Evolutionary conservation across 2,797 vertebrate species (phyloP), one percentile per base, ranked within the genome.

Genomic region (Hoplostethus mediterraneus): DNA sequence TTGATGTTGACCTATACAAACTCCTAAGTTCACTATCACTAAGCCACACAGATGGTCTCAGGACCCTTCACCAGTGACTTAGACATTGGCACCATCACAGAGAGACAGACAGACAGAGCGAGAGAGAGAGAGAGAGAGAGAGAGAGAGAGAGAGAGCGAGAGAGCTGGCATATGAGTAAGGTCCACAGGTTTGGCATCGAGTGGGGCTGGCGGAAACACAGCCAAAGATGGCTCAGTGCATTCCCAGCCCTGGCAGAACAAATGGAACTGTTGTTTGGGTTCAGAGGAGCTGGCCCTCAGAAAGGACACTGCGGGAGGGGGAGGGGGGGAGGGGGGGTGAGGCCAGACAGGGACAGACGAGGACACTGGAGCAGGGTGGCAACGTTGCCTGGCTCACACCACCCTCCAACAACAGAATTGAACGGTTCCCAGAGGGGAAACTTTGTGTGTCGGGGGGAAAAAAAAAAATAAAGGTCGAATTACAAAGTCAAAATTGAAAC

Each of bases 191-290:
- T 88, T 90, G 89, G 88, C 85, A 88, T 79, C 66, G 79, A 89
- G 74, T 61, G 64, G 71, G 70, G 69, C 80, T 88, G 88, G 85
- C 81, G 89, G 77, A 84, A 83, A 81, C 63, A 63, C 72, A 78
- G 82, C 84, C 79, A 87, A 89, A 82, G 87, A 90, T 80, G 89
- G 86, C 81, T 83, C 89, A 93, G 88, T 86, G 84, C 88, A 90
- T 90, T 92, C 89, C 82, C 85, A 89, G 87, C 80, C 82, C 79
- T 81, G 86, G 87, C 87, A 90, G 90, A 92, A 93, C 90, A 93
- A 92, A 91, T 90, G 75, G 90, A 89, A 83, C 89, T 87, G 87
- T 89, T 94, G 91, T 93, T 89, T 91, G 88, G 90, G 90, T 90
- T 91, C 88, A 92, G 88, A 88, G 85, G 78, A 93, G 80, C 74